Evolutionary conservation across 1,140 invertebrate species (phyloP).

Genomic region (Aphelenchoides avenae): DNA sequence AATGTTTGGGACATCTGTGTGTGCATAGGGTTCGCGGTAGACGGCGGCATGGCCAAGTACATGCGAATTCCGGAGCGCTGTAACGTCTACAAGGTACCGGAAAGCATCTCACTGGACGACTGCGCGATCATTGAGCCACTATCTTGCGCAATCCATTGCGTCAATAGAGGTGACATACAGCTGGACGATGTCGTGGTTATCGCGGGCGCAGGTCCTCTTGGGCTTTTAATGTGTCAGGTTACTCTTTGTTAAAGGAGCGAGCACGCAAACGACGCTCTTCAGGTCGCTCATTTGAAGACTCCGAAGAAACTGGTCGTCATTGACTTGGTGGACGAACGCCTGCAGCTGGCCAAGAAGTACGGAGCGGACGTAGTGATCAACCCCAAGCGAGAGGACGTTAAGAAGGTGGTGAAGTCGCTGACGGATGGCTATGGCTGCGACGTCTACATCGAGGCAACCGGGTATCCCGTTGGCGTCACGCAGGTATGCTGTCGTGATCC

Average conservation of each 20-base stretch:
- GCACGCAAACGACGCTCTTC: too few relatives aligned
- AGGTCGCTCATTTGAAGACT: slow-evolving; percentile 1
- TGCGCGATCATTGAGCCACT: slow-evolving; percentile 3
- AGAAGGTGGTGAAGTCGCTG: neutral
- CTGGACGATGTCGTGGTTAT: slow-evolving; percentile 2
- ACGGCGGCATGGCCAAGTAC: slow-evolving; percentile 3
- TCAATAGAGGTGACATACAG: slow-evolving; percentile 4
- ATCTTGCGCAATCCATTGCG: slow-evolving; percentile 1
- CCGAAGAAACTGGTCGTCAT: slow-evolving; percentile 1
- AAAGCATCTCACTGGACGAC: neutral
- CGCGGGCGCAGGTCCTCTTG: neutral
- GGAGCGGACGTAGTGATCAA: slow-evolving; percentile 1
- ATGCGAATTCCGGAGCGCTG: neutral
- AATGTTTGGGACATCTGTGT: too few relatives aligned
- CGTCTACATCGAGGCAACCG: slow-evolving; percentile 4
- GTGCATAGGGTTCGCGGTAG: too few relatives aligned
- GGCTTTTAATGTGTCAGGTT: neutral
- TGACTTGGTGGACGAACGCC: neutral
- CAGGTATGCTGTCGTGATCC: too few relatives aligned
- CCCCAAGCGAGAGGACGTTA: neutral
- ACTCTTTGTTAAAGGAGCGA: too few relatives aligned
- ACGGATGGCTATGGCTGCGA: slow-evolving; percentile 2
- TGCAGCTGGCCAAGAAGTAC: neutral
- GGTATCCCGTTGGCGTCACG: neutral
- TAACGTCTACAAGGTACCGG: neutral